Percentiles rank a stretch among this genome's conserved stretches.
Evolutionary conservation across 2,113 vertebrate genomes (phyloP).

Genomic region (Nannobrachium achirus): DNA sequence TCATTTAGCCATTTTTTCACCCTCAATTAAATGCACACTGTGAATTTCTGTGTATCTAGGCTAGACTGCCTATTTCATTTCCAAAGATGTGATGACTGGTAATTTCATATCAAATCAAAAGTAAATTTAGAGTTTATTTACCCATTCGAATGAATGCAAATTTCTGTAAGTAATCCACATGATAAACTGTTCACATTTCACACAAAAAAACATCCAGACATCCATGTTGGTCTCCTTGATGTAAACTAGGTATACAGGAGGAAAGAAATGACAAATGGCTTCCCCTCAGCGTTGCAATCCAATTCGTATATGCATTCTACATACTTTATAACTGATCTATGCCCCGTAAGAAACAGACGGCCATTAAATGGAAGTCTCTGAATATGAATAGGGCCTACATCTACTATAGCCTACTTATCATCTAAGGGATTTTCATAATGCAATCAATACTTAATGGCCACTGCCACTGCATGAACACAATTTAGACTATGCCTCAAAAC

Average conservation of each 20-base stretch:
- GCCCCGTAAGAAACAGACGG: constrained; percentile 33
- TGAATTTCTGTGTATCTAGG: no score
- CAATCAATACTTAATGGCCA: constrained; percentile 52
- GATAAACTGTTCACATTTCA: constrained; percentile 16
- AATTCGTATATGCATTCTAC: constrained; percentile 40
- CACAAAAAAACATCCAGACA: constrained; percentile 1
- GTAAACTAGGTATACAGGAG: no score
- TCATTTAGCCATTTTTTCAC: no score
- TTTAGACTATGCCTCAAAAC: constrained; percentile 22
- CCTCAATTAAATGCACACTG: no score
- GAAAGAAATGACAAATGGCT: no score
- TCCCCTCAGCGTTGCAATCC: constrained; percentile 30
- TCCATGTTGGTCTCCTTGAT: neutral
- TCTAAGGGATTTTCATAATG: constrained; percentile 47
- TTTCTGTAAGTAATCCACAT: constrained; percentile 8
- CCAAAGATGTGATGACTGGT: neutral
- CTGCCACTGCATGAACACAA: constrained; percentile 44
- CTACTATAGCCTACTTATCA: constrained; percentile 53
- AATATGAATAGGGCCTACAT: constrained; percentile 47
- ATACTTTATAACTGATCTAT: constrained; percentile 12
- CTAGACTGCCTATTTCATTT: neutral
- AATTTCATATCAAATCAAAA: constrained; percentile 8
- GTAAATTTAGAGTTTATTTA: constrained; percentile 10
- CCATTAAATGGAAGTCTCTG: constrained; percentile 53
- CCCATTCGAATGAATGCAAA: constrained; percentile 16